These are phyloP conservation scores for Parelbella ahira DNA, from an alignment of 2,888 invertebrate species.

Conservation along the genomic window DNA sequence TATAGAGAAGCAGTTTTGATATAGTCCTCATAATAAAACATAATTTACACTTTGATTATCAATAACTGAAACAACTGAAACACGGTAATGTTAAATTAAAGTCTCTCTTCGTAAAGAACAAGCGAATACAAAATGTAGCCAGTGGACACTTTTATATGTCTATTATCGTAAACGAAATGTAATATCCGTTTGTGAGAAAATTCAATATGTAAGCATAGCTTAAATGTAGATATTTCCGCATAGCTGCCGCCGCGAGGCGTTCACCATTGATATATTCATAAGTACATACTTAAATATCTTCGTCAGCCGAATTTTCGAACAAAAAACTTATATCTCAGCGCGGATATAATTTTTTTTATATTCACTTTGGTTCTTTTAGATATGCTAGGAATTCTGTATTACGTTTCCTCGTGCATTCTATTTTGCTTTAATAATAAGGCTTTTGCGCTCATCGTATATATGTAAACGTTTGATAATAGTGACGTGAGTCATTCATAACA, in stretches of 20 bases:
- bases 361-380: neutral
- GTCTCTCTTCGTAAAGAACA: too few relatives aligned
- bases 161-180: too few relatives aligned
- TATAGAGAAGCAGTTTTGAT: too few relatives aligned
- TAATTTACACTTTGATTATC: too few relatives aligned
- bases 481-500: conserved; percentile 1
- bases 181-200: conserved; percentile 5
- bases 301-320: conserved; percentile 3
- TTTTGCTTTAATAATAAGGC: neutral
- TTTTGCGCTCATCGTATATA: conserved; percentile 11
- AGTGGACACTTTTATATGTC: too few relatives aligned
- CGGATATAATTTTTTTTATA: neutral
- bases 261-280: neutral
- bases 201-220: neutral
- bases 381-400: conserved; percentile 7
- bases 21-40: too few relatives aligned
- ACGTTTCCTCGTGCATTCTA: neutral
- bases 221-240: conserved; percentile 38
- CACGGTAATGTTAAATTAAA: too few relatives aligned
- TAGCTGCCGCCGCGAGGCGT: conserved; percentile 27
- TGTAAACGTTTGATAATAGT: conserved; percentile 6
- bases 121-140: too few relatives aligned
- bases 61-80: too few relatives aligned
- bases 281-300: neutral
- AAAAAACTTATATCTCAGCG: conserved; percentile 2